phyloP scores from a whole-genome alignment of 2,888 invertebrate species.

The Linhomoeus sp. region DNA sequence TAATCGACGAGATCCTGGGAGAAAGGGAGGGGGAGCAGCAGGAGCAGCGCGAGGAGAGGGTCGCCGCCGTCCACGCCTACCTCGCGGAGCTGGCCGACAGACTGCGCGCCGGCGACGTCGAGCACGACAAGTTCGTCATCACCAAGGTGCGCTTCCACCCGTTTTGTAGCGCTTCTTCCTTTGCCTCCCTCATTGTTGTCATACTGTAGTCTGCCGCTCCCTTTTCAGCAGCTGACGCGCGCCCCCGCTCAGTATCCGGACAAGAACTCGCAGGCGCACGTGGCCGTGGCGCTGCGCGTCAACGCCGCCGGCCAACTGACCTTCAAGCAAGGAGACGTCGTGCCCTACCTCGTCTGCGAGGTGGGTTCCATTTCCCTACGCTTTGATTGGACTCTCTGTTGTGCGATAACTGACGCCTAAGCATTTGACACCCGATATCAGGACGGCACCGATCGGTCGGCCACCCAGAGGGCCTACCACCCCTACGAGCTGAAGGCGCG shows the following conservation, averaged over 20 bases:
- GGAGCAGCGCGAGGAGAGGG: constrained; percentile 55
- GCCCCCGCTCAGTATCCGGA: constrained; percentile 78
- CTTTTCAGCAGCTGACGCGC: constrained; percentile 56
- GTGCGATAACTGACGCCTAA: too few species aligned
- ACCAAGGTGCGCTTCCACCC: constrained; percentile 20
- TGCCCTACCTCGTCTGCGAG: constrained; percentile 81
- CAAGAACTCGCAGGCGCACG: constrained; percentile 60
- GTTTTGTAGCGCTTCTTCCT: too few species aligned
- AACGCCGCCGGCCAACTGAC: constrained; percentile 41
- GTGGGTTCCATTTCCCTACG: constrained; percentile 18
- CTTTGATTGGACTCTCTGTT: too few species aligned
- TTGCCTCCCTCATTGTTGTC: not conserved
- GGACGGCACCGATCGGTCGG: constrained; percentile 52
- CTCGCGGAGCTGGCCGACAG: constrained; percentile 54
- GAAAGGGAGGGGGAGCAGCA: constrained; percentile 49
- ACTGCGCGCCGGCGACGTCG: constrained; percentile 39
- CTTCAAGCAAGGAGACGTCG: constrained; percentile 76
- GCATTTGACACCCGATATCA: too few species aligned
- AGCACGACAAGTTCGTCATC: constrained; percentile 20
- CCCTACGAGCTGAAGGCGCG: constrained; percentile 55
- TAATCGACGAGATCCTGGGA: constrained; percentile 59
- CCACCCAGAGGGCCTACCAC: constrained; percentile 81
- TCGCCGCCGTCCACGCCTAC: constrained; percentile 61
- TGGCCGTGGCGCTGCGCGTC: constrained; percentile 68
- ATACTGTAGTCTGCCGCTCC: not conserved